Evolutionary conservation across 1,140 invertebrate genomes (phyloP).

Genomic region (Lerema accius): DNA sequence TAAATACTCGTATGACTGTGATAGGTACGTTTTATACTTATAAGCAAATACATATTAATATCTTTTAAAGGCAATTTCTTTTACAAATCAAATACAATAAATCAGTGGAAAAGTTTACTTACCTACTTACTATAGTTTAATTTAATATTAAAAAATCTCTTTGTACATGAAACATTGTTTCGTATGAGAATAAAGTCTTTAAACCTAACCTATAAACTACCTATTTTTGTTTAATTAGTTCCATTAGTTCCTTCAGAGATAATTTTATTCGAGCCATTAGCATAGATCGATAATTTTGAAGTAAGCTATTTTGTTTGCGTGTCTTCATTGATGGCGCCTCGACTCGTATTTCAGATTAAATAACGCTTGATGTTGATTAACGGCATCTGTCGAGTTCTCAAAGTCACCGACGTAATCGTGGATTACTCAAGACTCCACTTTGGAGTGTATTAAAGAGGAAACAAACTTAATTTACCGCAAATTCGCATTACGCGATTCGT

Average conservation of each 20-base stretch:
- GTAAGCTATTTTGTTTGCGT: conserved; percentile 62
- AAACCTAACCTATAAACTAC: too few relatives aligned
- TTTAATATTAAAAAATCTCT: too few relatives aligned
- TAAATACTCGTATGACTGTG: too few relatives aligned
- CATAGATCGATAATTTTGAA: conserved; percentile 62
- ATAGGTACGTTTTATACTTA: too few relatives aligned
- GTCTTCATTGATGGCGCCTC: conserved; percentile 59
- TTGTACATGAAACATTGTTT: too few relatives aligned
- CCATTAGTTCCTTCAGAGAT: conserved; percentile 38
- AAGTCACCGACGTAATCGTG: conserved; percentile 48
- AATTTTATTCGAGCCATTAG: conserved; percentile 62
- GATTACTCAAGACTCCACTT: conserved; percentile 8
- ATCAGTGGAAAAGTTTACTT: too few relatives aligned
- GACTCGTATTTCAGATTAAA: conserved; percentile 72
- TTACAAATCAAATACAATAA: too few relatives aligned
- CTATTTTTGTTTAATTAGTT: conserved; percentile 5
- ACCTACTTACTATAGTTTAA: too few relatives aligned
- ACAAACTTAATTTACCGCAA: neutral
- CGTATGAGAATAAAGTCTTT: too few relatives aligned
- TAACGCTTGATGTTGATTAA: conserved; percentile 70
- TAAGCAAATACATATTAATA: too few relatives aligned
- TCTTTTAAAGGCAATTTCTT: too few relatives aligned
- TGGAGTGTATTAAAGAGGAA: neutral
- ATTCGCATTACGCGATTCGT: neutral
- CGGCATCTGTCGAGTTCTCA: conserved; percentile 56